phyloP scores from a whole-genome alignment of 2,888 invertebrate genomes.

The Catocala fraxini region DNA sequence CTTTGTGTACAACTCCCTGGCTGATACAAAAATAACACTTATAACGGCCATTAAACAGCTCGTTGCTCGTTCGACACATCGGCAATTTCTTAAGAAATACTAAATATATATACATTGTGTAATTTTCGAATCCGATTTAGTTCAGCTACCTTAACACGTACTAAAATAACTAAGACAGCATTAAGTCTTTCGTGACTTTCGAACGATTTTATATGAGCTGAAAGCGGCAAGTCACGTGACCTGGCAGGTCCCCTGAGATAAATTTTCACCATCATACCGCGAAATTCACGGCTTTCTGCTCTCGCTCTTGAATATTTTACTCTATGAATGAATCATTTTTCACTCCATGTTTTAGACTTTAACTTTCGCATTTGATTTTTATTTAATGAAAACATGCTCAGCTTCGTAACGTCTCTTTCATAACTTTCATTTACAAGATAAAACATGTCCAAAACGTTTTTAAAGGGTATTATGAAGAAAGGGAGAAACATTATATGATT shows the following conservation, averaged over 20 bases:
- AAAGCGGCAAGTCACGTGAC: conserved; percentile 47
- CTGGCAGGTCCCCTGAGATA: conserved; percentile 39
- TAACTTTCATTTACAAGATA: conserved; percentile 3
- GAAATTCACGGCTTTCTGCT: conserved; percentile 42
- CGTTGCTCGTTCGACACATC: too few species aligned
- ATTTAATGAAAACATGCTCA: conserved; percentile 10
- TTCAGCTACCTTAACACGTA: conserved; percentile 15
- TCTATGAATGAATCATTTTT: conserved; percentile 39
- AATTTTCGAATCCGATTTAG: conserved; percentile 13
- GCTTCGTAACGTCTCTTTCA: not conserved
- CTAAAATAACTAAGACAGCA: conserved; percentile 25
- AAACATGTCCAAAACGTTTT: conserved; percentile 2
- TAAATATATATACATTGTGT: conserved; percentile 5
- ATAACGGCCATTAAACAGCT: conserved; percentile 19
- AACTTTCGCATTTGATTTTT: conserved; percentile 8
- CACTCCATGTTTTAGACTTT: conserved; percentile 11
- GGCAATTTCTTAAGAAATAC: conserved; percentile 2
- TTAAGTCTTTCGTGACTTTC: conserved; percentile 36
- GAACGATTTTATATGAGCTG: conserved; percentile 42
- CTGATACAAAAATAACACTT: conserved; percentile 20
- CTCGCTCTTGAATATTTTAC: conserved; percentile 43
- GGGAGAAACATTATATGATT: not conserved
- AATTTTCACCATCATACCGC: conserved; percentile 47
- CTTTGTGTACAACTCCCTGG: conserved; percentile 12
- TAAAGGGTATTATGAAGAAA: not conserved